phyloP scores from a whole-genome alignment of 2,113 vertebrate species.

The Cavia porcellus region DNA sequence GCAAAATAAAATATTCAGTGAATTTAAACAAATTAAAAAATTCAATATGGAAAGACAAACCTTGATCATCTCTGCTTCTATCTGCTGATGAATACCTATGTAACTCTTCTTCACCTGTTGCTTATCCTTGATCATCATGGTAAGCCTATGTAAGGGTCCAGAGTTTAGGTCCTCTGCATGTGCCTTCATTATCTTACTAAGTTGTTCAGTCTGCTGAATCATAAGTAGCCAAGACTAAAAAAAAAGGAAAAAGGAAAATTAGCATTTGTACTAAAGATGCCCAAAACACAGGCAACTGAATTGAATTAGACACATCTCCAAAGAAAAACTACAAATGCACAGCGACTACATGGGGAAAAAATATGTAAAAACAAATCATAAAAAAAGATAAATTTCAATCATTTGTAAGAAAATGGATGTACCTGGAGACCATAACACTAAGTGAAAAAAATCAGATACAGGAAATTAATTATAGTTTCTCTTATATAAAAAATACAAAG shows the following conservation, averaged over 20 bases:
- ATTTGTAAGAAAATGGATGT: background rate
- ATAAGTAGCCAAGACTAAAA: slow-evolving; percentile 95
- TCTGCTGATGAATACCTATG: slow-evolving; percentile 94
- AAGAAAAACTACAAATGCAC: background rate
- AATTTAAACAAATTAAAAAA: background rate
- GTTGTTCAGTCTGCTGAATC: slow-evolving; percentile 96
- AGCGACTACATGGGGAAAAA: background rate
- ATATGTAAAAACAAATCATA: background rate
- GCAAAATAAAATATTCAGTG: background rate
- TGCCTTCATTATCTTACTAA: slow-evolving; percentile 95
- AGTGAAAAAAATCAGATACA: background rate
- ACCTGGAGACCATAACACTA: background rate
- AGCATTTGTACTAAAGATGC: slow-evolving; percentile 13
- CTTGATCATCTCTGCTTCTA: slow-evolving; percentile 96
- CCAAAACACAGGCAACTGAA: background rate
- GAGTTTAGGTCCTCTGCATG: slow-evolving; percentile 98
- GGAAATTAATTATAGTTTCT: background rate
- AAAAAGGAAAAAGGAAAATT: slow-evolving; percentile 58
- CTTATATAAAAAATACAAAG: background rate
- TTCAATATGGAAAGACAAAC: slow-evolving; percentile 83
- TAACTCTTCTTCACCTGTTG: slow-evolving; percentile 99
- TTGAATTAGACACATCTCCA: background rate
- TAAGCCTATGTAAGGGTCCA: slow-evolving; percentile 96
- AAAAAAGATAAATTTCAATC: background rate
- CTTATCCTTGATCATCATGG: slow-evolving; percentile 98